A percentile compares a stretch with the other conserved stretches of the same genome.
These are phyloP conservation scores for Caenorhabditis imperialis DNA, from an alignment of 2,888 invertebrate species.

Conservation along the genomic window DNA sequence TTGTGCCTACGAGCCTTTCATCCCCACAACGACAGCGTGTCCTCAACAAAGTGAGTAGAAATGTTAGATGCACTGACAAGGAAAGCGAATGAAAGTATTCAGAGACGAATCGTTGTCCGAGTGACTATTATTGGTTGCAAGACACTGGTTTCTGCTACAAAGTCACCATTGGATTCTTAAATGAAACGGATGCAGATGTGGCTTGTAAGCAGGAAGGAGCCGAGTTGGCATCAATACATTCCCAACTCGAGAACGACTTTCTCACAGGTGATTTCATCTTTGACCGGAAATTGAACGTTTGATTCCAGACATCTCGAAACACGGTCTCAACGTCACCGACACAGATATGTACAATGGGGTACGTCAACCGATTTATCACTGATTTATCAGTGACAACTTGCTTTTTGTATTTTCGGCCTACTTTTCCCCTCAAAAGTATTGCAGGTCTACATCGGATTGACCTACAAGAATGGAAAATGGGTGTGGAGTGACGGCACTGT, in stretches of 20 bases:
- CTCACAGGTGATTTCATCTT: too few species aligned
- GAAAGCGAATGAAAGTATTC: background rate
- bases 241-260: slow-evolving; percentile 12
- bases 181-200: background rate
- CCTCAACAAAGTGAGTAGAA: too few species aligned
- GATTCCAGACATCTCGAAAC: too few species aligned
- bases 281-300: too few species aligned
- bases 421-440: too few species aligned
- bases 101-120: slow-evolving; percentile 7
- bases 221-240: slow-evolving; percentile 19
- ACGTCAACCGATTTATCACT: too few species aligned
- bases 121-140: slow-evolving; percentile 10
- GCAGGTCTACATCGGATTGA: slow-evolving; percentile 7
- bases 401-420: too few species aligned
- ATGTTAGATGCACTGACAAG: background rate
- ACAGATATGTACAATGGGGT: too few species aligned
- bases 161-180: background rate
- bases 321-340: slow-evolving; percentile 5
- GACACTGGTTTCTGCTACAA: slow-evolving; percentile 16
- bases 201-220: slow-evolving; percentile 10
- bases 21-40: background rate
- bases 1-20: background rate
- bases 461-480: too few species aligned
- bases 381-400: too few species aligned
- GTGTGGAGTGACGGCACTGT: slow-evolving; percentile 1